A percentile compares a stretch with the other conserved stretches of the same genome.
Conservation (phyloP, 37 sponge, comb jelly and placozoan genomes). For the Ianthella basta region DNA sequence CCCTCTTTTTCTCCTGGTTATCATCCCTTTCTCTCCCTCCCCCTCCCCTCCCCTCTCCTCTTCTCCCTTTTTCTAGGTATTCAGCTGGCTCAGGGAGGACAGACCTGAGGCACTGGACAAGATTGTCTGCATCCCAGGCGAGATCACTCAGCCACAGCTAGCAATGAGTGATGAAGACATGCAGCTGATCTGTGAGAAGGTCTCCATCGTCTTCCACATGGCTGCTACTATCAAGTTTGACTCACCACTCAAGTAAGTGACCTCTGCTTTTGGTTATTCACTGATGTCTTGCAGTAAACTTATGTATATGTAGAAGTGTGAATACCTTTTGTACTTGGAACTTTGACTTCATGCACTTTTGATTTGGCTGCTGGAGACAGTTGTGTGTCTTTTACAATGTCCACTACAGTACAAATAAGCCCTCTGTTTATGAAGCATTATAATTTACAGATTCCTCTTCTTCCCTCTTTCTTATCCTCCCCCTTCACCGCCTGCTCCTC, state of each 20-base stretch:
- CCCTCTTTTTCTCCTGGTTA: too few relatives aligned
- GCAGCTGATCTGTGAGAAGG: slow-evolving; percentile 53
- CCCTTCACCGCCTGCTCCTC: too few relatives aligned
- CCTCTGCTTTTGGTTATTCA: too few relatives aligned
- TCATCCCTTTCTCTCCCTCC: too few relatives aligned
- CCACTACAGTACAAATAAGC: too few relatives aligned
- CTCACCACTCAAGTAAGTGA: slow-evolving; percentile 67
- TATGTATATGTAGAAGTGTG: too few relatives aligned
- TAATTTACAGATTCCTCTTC: too few relatives aligned
- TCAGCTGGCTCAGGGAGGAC: slow-evolving; percentile 54
- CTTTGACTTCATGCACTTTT: not conserved
- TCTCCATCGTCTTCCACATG: slow-evolving; percentile 77
- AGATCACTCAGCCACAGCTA: slow-evolving; percentile 49
- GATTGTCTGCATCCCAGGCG: slow-evolving; percentile 62
- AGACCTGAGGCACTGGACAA: slow-evolving; percentile 58
- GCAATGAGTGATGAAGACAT: slow-evolving; percentile 75
- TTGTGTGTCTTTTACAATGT: not conserved
- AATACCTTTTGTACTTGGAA: not conserved
- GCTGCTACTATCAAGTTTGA: slow-evolving; percentile 91
- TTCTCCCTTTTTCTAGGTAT: slow-evolving; percentile 48
- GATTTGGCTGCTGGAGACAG: not conserved
- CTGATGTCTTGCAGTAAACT: too few relatives aligned
- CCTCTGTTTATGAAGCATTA: too few relatives aligned
- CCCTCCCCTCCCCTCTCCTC: too few relatives aligned
- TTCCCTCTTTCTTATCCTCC: too few relatives aligned